Base-by-base conservation (phyloP, 2,113 vertebrate species). In the Daboia siamensis region DNA sequence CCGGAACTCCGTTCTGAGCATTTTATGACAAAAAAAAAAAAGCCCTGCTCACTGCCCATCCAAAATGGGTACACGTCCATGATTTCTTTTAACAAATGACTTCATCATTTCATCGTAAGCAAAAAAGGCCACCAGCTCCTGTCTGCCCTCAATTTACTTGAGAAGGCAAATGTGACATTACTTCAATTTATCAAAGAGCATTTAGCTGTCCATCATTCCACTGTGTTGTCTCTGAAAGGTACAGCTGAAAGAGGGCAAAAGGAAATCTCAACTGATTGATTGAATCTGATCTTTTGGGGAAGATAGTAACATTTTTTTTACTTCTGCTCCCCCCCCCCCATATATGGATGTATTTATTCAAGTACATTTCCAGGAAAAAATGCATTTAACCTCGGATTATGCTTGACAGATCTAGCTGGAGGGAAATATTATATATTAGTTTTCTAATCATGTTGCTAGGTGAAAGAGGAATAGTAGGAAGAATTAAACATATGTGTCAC, bases 331-430 rank as follows among this genome's bases (percentile, higher is more conserved):
- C 8, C 48, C 8, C 44, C 44, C 48, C 48, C 17, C 15, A 55
- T 55, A 55, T 55, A 55, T 1, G n/a, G 1, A 0, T 90, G 11
- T 9, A 2, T 39, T 95, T 92, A 85, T 29, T 93, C 59, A 90
- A 61, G 48, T 51, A 51, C 48, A 10, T 51, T 51, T 51, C 8
- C 48, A 51, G 12, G 92, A 55, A 20, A 15, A 89, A 64, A 3
- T 21, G 56, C 93, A 29, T 20, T 56, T 92, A 91, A 86, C 56
- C 29, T 93, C 61, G 74, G 17, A 91, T 92, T 96, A 95, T 93
- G 11, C 24, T 93, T 84, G 59, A 93, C 74, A 87, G 46, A 23
- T 84, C 0, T 1, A 89, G 6, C 44, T 93, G 39, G 29, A 89
- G 12, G 86, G 39, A 96, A 61, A 0, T 0, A 64, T 88, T 95